Evolutionary conservation across 2,113 vertebrate genomes (phyloP), one percentile per base, ranked within the genome.

Genomic region (Gymnarchus niloticus): DNA sequence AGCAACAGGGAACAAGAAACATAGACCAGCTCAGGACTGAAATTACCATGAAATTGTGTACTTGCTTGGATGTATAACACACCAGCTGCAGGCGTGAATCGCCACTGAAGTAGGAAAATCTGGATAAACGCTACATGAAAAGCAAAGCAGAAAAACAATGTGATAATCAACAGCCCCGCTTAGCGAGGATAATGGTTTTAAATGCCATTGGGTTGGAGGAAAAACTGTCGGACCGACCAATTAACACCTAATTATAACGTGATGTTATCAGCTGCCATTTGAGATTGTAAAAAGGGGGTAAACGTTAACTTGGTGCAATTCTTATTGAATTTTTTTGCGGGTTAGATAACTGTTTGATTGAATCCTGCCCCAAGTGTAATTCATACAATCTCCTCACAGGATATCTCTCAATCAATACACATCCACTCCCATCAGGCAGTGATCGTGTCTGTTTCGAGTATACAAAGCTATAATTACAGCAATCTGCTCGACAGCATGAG

Each of bases 371-470:
- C 17, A 12, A n/a, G 76, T 12, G 23, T 78, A 77, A 48, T 46
- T 77, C 44, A 77, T 48, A 41, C 78, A 51, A 28, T 81, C 48
- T 52, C 3, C 48, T 51, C 78, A 52, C 41, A 44, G 44, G n/a
- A 52, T 48, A 81, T 51, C 48, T 51, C n/a, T 49, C 78, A 81
- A 52, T 81, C 80, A 81, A 81, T 81, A 81, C 44, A 52, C 49
- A 54, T 48, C 49, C 28, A 19, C 69, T 76, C 69, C 49, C 25
- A 48, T 52, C 44, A 49, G 14, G 0, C 25, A 78, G 17, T 21
- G 21, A 3, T 77, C 17, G 17, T 21, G n/a, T 52, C 48, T 51
- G 46, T 52, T 33, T 54, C 1, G 21, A 21, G 78, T 49, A 21
- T 81, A 46, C 46, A 81, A 52, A 51, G 44, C 49, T 33, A 52